phyloP scores from a whole-genome alignment of 2,888 invertebrate genomes.

The Camponotus fellah region DNA sequence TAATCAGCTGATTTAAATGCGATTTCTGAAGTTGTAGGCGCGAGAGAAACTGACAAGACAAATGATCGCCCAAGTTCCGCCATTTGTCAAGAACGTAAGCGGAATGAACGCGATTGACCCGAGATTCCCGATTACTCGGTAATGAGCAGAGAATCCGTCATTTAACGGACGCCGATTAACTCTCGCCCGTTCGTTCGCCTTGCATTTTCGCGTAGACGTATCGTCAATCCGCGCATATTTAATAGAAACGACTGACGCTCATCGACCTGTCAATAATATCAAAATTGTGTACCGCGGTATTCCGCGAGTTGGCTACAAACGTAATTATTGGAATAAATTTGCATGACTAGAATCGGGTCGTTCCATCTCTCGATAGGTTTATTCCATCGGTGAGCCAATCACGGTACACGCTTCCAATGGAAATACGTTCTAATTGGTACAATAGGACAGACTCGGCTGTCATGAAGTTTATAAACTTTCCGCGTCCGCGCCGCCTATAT shows the following conservation, averaged over 20 bases:
- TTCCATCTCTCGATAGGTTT: constrained; percentile 52
- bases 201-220: constrained; percentile 40
- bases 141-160: constrained; percentile 42
- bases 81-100: constrained; percentile 41
- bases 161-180: constrained; percentile 32
- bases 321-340: constrained; percentile 58
- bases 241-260: constrained; percentile 53
- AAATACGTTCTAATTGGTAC: constrained; percentile 55
- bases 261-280: constrained; percentile 56
- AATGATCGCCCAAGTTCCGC: constrained; percentile 26
- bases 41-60: constrained; percentile 29
- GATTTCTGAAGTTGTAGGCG: constrained; percentile 20
- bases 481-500: constrained; percentile 39
- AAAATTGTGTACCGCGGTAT: constrained; percentile 57
- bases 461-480: constrained; percentile 56
- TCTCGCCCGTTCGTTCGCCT: constrained; percentile 3
- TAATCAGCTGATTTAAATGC: constrained; percentile 22
- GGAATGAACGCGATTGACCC: constrained; percentile 47
- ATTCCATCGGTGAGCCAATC: constrained; percentile 49
- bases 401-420: constrained; percentile 52
- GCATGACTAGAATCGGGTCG: constrained; percentile 51
- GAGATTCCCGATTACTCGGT: constrained; percentile 41
- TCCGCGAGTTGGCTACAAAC: constrained; percentile 55
- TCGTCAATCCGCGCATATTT: constrained; percentile 35
- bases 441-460: constrained; percentile 49